phyloP scores from a whole-genome alignment of 2,797 vertebrate species.

The Pantherophis vulpinus region DNA sequence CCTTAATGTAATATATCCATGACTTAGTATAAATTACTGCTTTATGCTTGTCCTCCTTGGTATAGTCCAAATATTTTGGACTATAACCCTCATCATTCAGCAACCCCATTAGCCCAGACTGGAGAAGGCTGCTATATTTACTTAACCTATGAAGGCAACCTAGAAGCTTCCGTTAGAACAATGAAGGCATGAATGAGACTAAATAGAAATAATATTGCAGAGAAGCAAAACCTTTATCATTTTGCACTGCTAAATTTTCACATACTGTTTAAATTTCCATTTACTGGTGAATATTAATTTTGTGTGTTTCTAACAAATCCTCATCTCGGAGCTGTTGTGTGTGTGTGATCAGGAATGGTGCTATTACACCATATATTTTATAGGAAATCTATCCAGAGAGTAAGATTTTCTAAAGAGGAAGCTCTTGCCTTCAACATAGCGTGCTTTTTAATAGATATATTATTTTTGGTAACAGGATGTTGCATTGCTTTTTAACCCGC shows the following conservation, averaged over 20 bases:
- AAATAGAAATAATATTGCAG: not conserved
- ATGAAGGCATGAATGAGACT: not conserved
- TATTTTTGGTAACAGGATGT: slow-evolving; percentile 26
- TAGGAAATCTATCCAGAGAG: not conserved
- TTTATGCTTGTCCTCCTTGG: not conserved
- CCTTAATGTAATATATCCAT: not conserved
- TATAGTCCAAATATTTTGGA: not conserved
- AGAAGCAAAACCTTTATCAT: not conserved
- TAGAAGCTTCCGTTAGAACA: not conserved
- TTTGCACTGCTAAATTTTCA: not conserved
- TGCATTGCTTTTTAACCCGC: not conserved
- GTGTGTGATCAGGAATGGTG: not conserved
- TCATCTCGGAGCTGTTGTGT: not conserved
- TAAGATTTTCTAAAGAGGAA: slow-evolving; percentile 1
- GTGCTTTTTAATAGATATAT: not conserved
- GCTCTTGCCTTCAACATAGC: not conserved
- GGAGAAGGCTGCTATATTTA: not conserved
- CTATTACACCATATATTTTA: not conserved
- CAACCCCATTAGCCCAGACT: not conserved
- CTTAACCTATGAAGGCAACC: not conserved
- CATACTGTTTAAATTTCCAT: not conserved
- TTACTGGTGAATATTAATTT: not conserved
- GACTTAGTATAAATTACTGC: not conserved
- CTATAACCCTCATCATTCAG: not conserved
- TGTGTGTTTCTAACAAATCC: not conserved